Base-by-base conservation (phyloP, 2,113 vertebrate species). In the Alligator sinensis region DNA sequence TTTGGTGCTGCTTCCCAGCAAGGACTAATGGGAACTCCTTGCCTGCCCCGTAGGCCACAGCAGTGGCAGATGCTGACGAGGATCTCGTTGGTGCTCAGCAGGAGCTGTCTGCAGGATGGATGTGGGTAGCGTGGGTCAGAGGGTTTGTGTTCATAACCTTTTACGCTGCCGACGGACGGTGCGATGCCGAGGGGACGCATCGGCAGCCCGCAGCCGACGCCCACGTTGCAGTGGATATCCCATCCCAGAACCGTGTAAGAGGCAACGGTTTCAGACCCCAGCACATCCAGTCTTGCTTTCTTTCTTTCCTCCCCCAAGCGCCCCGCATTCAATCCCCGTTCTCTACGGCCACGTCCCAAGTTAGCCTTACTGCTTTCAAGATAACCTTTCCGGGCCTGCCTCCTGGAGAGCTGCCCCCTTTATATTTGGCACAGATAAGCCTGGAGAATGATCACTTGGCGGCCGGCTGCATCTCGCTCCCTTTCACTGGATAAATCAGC, bases 321-420 rank as follows among this genome's bases (percentile, higher is more conserved):
- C 47, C 47, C 58, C 28, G 27, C 0, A 0, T 30, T 17, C 25
- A 19, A 9, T 8, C 55, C 47, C 4, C 61, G 6, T 58, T 30
- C 68, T 47, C 47, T 47, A 47, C 47, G 47, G 57, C 18, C 18
- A 15, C 0, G 0, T n/a, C 34, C 30, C 22, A 11, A 9, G 21
- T 4, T 3, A 2, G 19, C 10, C 54, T 61, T 28, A 11, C 28
- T 24, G 80, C 76, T 58, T 14, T 70, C 30, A n/a, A 25, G 64
- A 5, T 54, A 57, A n/a, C 63, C 25, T 80, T 58, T 15, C 80
- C 12, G 22, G 21, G 60, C 17, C 3, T 0, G 0, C 22, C 60
- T 38, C 74, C 55, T 22, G 47, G 2, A 0, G 3, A 22, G 19
- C 58, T 54, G n/a, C 17, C 38, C 60, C 18, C 62, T 89, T 76